Conservation (phyloP, 2,113 vertebrate genomes). For the Nannospalax galili region DNA sequence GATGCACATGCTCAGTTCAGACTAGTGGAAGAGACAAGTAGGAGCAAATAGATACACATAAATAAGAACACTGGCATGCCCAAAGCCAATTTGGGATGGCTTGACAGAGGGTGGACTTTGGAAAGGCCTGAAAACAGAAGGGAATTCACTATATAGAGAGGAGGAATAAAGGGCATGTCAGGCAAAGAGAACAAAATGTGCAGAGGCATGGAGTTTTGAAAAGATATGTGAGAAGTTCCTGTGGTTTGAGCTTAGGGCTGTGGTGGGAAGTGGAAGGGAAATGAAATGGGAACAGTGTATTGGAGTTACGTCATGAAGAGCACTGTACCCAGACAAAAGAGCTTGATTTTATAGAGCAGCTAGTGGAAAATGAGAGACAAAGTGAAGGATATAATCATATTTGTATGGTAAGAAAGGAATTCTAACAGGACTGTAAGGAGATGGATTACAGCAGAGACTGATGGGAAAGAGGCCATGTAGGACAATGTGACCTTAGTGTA, state of each 20-base stretch:
- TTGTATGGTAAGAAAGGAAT: slow-evolving; percentile 54
- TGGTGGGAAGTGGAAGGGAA: slow-evolving; percentile 70
- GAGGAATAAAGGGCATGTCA: slow-evolving; percentile 71
- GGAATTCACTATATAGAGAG: neutral
- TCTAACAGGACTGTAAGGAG: neutral
- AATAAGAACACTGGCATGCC: neutral
- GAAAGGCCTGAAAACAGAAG: neutral
- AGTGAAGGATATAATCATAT: slow-evolving; percentile 16
- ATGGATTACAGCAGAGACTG: neutral
- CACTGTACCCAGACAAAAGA: neutral
- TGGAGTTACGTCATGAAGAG: slow-evolving; percentile 49
- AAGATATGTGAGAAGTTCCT: slow-evolving; percentile 71
- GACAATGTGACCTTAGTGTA: neutral
- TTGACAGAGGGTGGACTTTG: neutral
- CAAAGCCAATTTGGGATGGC: neutral
- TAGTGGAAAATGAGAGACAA: slow-evolving; percentile 39
- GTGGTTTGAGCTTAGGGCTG: slow-evolving; percentile 69
- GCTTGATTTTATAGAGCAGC: neutral
- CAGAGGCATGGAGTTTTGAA: slow-evolving; percentile 59
- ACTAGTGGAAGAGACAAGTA: neutral
- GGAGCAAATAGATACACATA: neutral
- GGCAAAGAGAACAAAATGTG: slow-evolving; percentile 74
- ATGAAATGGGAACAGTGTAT: slow-evolving; percentile 59
- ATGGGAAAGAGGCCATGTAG: neutral
- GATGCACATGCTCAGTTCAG: neutral